Evolutionary conservation across 2,888 invertebrate genomes (phyloP), one percentile per base, ranked within the genome.

Genomic region (Dorcus parallelipipedus): DNA sequence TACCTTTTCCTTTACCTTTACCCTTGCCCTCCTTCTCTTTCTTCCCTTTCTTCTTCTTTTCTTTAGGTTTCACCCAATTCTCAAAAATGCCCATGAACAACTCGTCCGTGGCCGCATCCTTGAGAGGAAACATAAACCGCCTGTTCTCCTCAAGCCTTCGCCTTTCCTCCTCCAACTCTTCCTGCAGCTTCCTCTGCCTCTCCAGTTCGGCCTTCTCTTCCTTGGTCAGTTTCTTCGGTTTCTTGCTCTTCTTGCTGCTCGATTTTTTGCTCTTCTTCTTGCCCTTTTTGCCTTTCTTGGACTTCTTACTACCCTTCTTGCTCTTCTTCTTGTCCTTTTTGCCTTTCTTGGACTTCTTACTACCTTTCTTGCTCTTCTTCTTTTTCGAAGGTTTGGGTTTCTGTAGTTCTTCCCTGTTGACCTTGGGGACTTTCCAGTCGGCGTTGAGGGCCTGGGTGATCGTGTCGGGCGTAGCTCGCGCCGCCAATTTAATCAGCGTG

Each of bases 361-460:
- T 68, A 1, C 1, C 1, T 1, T 14, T 14, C 14, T 14, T 20
- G 1, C 0, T 20, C 38, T 70, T 70, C 26, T 66, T 69, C 3
- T 56, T 49, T 38, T 67, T 66, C 53, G 66, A 65, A 3, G 59
- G 62, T 40, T 70, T 69, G 38, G 68, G 67, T 14, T 67, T 65
- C 53, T 70, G 69, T 8, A 77, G 53, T 38, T 74, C 73, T 4
- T 67, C 67, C 59, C 71, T 76, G n/a, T 72, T 64, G 7, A 64
- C 58, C 65, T 79, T 79, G 0, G 78, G 78, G 17, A 73, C 64
- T 9, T 56, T 64, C 77, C 77, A 79, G 26, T 70, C 65, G 0
- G 61, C 49, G 58, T 77, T 78, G 6, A 78, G 41, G 49, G 69
- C 68, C 65, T 79, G 76, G 1, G 73, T 70, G 20, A 75, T 70